Evolutionary conservation across 1,140 invertebrate species (phyloP).

Genomic region (Aphidius gifuensis): DNA sequence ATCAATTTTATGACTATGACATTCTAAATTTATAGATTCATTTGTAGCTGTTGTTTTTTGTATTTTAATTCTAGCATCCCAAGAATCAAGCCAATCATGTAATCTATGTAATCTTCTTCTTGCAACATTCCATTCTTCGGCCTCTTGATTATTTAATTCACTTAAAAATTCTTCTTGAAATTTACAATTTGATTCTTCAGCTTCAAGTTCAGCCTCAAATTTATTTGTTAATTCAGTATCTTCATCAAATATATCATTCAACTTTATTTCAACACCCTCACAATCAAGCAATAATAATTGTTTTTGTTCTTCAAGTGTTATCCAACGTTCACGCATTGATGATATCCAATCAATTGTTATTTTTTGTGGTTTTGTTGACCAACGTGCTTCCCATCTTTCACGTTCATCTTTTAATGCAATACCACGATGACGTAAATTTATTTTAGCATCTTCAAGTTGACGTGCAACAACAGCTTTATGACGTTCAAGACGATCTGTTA

Average conservation of each 20-base stretch:
- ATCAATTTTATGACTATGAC: slow-evolving; percentile 22
- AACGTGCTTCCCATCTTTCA: slow-evolving; percentile 49
- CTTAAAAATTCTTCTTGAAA: slow-evolving; percentile 48
- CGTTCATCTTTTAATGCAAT: slow-evolving; percentile 46
- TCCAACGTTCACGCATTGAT: slow-evolving; percentile 49
- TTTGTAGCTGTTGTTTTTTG: slow-evolving; percentile 17
- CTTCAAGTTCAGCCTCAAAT: slow-evolving; percentile 42
- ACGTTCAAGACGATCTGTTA: slow-evolving; percentile 71
- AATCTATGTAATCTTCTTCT: slow-evolving; percentile 43
- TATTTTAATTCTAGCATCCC: slow-evolving; percentile 42
- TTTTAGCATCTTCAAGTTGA: slow-evolving; percentile 59
- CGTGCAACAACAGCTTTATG: slow-evolving; percentile 71
- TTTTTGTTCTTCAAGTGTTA: slow-evolving; percentile 38
- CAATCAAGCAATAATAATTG: slow-evolving; percentile 42
- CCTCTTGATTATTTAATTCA: slow-evolving; percentile 46
- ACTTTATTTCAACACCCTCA: slow-evolving; percentile 35
- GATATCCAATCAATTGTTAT: slow-evolving; percentile 46
- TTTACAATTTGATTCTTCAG: slow-evolving; percentile 42
- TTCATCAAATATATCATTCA: slow-evolving; percentile 38
- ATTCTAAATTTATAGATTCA: background rate
- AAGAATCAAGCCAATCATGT: slow-evolving; percentile 52
- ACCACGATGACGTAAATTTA: slow-evolving; percentile 48
- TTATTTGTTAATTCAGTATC: slow-evolving; percentile 24
- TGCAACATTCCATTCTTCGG: slow-evolving; percentile 48
- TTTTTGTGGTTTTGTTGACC: slow-evolving; percentile 41